Base-by-base conservation (phyloP, 2,888 invertebrate genomes). In the Xylota segnis region DNA sequence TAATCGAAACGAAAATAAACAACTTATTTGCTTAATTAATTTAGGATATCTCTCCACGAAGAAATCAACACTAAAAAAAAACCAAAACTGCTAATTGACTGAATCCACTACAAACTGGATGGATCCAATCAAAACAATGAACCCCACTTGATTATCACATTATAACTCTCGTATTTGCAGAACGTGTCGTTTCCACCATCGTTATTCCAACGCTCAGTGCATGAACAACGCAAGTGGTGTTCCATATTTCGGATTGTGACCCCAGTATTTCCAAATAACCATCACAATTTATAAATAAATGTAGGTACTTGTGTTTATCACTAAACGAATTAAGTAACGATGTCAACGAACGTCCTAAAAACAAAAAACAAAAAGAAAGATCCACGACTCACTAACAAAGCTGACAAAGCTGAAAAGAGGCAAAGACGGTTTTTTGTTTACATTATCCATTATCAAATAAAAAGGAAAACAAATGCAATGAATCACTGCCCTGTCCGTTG, bases 401-500 rank as follows among this genome's bases (percentile, higher is more conserved):
- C 52, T 72, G 65, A 78, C 65, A 72, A 63, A 61, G 66, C 16
- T 77, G 23, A 70, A 78, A 59, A 45, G 37, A 45, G 43, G 23
- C 47, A 50, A 52, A 66, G 23, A 16, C 16, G 7, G 14, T 6
- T 65, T 65, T 76, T 29, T 63, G 27, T 54, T 59, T 34, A 68
- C 66, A 32, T 68, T 79, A 84, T 66, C 37, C 66, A 32, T 68
- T 79, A 84, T 66, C 37, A 65, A 71, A 75, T 76, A 47, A 54
- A 81, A 79, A 47, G 23, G 47, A 66, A 63, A 83, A 74, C 54
- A 78, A 74, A 9, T 18, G 32, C 43, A 40, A 58, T 84, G 84
- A 84, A 76, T 84, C 84, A 84, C 59, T 75, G 78, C 74, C 9
- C 27, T 63, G 71, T 63, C 76, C 54, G 45, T 10, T 10, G 40